Percentiles rank a stretch among this genome's conserved stretches.
Evolutionary conservation across 2,797 vertebrate species (phyloP).

Genomic region (Danio jaintianensis): DNA sequence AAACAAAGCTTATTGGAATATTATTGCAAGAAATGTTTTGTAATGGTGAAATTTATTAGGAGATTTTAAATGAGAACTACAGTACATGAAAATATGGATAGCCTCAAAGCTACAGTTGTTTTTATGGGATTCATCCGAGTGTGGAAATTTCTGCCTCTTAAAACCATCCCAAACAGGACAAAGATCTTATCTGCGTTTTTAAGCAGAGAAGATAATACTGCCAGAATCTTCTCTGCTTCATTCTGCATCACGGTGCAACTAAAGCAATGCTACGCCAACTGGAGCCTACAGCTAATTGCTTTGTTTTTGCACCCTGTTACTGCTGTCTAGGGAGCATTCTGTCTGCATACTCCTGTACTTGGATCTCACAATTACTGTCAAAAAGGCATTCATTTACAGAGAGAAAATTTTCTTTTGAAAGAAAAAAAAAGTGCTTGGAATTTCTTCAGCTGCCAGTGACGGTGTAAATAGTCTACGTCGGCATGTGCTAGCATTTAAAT

Average conservation of each 20-base stretch:
- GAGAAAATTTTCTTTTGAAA: conserved; percentile 15
- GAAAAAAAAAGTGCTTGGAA: conserved; percentile 16
- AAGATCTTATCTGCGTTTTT: not conserved
- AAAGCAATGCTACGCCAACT: conserved; percentile 27
- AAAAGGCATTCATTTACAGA: conserved; percentile 43
- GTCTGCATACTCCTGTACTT: conserved; percentile 31
- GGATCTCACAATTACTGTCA: conserved; percentile 40
- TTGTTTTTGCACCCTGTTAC: conserved; percentile 45
- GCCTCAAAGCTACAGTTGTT: not conserved
- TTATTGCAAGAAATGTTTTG: not conserved
- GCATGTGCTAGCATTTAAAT: conserved; percentile 60
- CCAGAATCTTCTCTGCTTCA: not conserved
- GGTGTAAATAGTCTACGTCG: conserved; percentile 37
- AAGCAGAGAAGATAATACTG: conserved; percentile 1
- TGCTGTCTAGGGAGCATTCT: conserved; percentile 32
- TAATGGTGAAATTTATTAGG: not conserved
- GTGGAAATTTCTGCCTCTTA: not conserved
- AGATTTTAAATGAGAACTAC: not conserved
- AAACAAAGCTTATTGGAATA: not conserved
- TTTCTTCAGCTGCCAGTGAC: conserved; percentile 31
- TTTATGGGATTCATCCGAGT: too few relatives aligned
- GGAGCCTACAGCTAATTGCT: conserved; percentile 48
- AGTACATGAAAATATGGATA: not conserved
- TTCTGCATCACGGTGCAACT: not conserved
- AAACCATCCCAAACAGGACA: not conserved